Percentiles rank a stretch among this genome's conserved stretches.
These are phyloP conservation scores for Otolemur crassicaudatus DNA, from an alignment of 2,797 vertebrate genomes.

Conservation along the genomic window DNA sequence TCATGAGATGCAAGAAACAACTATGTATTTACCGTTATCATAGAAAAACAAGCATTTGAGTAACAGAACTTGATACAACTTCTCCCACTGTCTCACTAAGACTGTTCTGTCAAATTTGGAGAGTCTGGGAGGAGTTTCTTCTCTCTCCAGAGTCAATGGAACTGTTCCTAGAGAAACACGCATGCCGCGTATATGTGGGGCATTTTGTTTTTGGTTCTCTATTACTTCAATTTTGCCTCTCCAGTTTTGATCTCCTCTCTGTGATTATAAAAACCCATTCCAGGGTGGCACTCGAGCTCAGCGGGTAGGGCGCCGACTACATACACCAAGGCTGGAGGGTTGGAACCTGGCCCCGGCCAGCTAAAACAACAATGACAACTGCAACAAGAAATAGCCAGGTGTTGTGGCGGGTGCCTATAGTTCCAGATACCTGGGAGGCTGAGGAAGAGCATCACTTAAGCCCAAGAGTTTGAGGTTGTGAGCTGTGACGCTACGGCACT, in stretches of 20 bases:
- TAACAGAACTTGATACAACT: not conserved
- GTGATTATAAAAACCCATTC: not conserved
- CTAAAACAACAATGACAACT: too few relatives aligned
- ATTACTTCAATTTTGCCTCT: not conserved
- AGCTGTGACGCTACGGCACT: too few relatives aligned
- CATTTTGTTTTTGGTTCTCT: not conserved
- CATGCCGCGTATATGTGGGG: not conserved
- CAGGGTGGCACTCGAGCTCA: too few relatives aligned
- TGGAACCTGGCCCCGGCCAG: too few relatives aligned
- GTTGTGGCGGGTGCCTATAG: too few relatives aligned
- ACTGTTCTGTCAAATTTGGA: not conserved
- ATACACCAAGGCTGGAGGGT: too few relatives aligned
- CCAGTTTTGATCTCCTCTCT: not conserved
- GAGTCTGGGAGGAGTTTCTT: not conserved
- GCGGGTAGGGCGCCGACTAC: too few relatives aligned
- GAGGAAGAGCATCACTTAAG: too few relatives aligned
- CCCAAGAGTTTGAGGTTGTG: too few relatives aligned
- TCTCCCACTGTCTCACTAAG: not conserved
- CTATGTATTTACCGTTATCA: not conserved
- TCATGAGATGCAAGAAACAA: not conserved
- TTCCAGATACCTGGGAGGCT: too few relatives aligned
- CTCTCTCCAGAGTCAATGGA: not conserved
- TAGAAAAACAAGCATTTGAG: not conserved
- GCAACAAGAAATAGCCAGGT: too few relatives aligned
- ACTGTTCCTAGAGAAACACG: not conserved